Evolutionary conservation across 1,140 invertebrate genomes (phyloP).

Genomic region (Eupristina koningsbergeri): DNA sequence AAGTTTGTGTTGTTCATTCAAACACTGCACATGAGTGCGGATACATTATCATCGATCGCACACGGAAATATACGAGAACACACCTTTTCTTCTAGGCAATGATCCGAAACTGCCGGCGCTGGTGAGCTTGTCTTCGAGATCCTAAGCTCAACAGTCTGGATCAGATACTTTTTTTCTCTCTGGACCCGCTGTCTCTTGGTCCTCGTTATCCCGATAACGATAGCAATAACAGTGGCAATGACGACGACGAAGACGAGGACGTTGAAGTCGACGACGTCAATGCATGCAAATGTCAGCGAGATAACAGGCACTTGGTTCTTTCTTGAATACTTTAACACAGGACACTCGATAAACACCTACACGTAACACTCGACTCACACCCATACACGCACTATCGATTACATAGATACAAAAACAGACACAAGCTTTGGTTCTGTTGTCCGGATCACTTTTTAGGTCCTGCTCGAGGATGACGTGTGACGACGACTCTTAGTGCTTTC

Average conservation of each 20-base stretch:
- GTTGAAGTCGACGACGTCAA: not conserved
- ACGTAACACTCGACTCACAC: not conserved
- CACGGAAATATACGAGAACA: not conserved
- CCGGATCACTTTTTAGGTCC: not conserved
- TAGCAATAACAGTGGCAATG: too few species aligned
- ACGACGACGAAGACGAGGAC: too few species aligned
- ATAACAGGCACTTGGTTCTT: not conserved
- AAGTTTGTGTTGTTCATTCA: not conserved
- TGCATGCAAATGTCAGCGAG: not conserved
- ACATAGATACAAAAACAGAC: not conserved
- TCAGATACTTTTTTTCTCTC: not conserved
- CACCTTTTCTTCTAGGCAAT: constrained; percentile 4
- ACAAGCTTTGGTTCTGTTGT: not conserved
- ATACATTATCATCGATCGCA: not conserved
- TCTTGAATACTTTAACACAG: not conserved
- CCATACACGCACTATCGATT: not conserved
- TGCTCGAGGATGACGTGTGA: not conserved
- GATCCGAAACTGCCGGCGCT: not conserved
- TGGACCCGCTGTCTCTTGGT: not conserved
- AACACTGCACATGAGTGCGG: not conserved
- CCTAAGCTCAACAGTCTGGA: not conserved
- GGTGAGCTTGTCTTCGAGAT: not conserved
- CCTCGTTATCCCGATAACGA: not conserved
- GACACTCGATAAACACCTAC: not conserved
- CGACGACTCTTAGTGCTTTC: not conserved